Base-by-base conservation (phyloP, 2,797 vertebrate species). In the Pogoniulus pusillus region DNA sequence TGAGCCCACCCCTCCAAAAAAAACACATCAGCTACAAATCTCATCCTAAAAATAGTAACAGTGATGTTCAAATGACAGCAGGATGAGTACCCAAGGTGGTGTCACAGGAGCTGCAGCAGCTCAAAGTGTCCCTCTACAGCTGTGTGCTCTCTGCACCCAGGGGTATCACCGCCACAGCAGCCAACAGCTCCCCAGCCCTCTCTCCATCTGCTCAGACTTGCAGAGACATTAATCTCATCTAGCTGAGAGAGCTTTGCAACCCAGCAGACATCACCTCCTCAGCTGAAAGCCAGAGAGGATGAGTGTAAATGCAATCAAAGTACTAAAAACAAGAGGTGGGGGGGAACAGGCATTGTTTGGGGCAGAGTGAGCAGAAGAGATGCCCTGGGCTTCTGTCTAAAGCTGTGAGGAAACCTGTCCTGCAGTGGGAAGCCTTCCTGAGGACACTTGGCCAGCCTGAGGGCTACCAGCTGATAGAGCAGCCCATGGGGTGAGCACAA, bases 161-260 rank as follows among this genome's bases (percentile, higher is more conserved):
- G 62, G 78, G 82, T 87, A 85, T 63, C 55, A 12, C 92, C 16
- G 15, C 91, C 82, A 79, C 88, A 27, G 90, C 92, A 90, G 78
- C 81, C 63, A 71, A 66, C 76, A 91, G 90, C 89, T 96, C 89
- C 91, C 66, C 64, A 66, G 75, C 85, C 86, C 78, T 92, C 83
- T 74, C 81, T 95, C 93, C 91, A 90, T 93, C 93, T 95, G 95
- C 88, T 84, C 83, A 76, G 68, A 80, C 92, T 90, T 78, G 60
- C 92, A 87, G 49, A 92, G 91, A 78, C 78, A 87, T 58, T 87
- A 88, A 87, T 91, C 81, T 91, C 66, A 73, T 90, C 88, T 90
- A 90, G 82, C 87, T 82, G 79, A 78, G 94, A 93, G 57, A 80
- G 71, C 15, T 94, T 82, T 80, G n/a, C 69, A 94, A 93, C 77